Evolutionary conservation across 92 coral and sea anemone species (phyloP), one percentile per base, ranked within the genome.

Genomic region (Porites divaricata): DNA sequence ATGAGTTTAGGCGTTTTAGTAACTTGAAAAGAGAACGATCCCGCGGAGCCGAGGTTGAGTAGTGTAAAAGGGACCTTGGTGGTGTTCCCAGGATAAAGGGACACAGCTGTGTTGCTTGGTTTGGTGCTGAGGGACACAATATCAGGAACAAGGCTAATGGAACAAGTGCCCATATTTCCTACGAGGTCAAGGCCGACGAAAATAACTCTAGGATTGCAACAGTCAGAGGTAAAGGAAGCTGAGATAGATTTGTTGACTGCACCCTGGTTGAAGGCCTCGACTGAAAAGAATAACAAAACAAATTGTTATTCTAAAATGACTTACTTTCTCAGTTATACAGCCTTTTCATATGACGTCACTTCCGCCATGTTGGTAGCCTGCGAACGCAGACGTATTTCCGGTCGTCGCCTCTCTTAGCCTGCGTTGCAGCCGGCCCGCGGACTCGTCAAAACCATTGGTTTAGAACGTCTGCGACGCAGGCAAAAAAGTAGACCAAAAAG

Each of bases 81-180:
- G 45, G 77, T 81, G 1, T 88, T 72, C 7, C 87, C 84, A 20
- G 11, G 21, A 35, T 70, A 16, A 26, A 88, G 84, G 63, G 28
- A 15, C 70, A 53, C 80, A 49, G 14, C 72, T 24, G 77, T 68
- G 66, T 23, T 67, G 71, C 54, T 88, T 41, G 69, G 68, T 53
- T 76, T 50, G 13, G 74, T 26, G 22, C 75, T 62, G 1, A 88
- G 75, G 57, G 79, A 52, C 56, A 86, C 68, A 73, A 86, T 77
- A 59, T 86, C 89, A 1, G 84, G 76, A 14, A 79, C 78, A 7
- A 86, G 65, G 74, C 69, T 79, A 74, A 86, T 65, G 13, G 71
- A 70, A 22, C 89, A 86, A 52, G 61, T 79, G 23, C 89, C 85
- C 80, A 72, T 79, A 54, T 86, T 86, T n/a, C 89, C 89, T n/a